phyloP scores from a whole-genome alignment of 2,113 vertebrate species.

The Sialia sialis region DNA sequence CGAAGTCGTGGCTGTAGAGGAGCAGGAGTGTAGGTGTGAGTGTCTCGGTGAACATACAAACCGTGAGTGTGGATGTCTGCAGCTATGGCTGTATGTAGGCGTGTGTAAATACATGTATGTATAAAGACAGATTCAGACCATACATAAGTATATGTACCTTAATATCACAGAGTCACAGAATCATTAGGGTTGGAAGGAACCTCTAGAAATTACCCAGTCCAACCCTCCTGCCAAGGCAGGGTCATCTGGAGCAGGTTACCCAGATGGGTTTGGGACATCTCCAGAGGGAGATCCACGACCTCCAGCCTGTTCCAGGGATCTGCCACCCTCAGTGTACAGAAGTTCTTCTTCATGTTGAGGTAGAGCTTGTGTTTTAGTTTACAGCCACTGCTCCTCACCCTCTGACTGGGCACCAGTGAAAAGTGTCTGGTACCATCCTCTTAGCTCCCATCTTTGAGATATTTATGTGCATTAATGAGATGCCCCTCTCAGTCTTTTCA shows the following conservation, averaged over 20 bases:
- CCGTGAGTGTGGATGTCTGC: fast-evolving
- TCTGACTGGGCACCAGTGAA: not conserved
- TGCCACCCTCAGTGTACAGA: not conserved
- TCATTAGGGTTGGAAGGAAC: not conserved
- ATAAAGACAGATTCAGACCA: not conserved
- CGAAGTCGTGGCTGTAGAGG: fast-evolving
- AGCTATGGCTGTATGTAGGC: not conserved
- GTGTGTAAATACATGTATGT: not conserved
- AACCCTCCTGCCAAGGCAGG: not conserved
- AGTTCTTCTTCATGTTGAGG: not conserved
- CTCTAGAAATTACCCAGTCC: not conserved
- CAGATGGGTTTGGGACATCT: not conserved
- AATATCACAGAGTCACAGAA: not conserved
- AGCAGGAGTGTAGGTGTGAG: fast-evolving
- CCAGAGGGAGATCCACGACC: not conserved
- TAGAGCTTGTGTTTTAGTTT: not conserved
- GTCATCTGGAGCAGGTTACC: not conserved
- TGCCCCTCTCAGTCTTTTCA: not conserved
- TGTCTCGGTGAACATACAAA: no score
- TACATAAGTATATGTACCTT: not conserved
- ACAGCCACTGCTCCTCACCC: not conserved
- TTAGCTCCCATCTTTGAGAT: not conserved
- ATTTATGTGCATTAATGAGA: not conserved
- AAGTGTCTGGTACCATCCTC: not conserved
- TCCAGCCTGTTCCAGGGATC: not conserved